Evolutionary conservation across 35 echinoderm and acorn worm genomes (phyloP).

Genomic region (Hemicentrotus pulcherrimus): DNA sequence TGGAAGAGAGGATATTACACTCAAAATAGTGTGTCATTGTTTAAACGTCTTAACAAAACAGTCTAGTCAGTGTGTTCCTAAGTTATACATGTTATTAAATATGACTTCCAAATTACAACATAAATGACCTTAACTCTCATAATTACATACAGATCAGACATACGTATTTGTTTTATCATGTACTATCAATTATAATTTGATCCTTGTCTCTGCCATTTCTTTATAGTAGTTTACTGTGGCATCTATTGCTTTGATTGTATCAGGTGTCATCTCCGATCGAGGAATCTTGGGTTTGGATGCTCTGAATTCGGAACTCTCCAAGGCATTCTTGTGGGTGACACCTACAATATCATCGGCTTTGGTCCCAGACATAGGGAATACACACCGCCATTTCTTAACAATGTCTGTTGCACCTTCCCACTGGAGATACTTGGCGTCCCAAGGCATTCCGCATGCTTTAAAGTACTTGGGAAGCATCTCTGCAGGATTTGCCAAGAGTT

Average conservation of each 20-base stretch:
- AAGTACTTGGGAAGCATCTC: slow-evolving; percentile 64
- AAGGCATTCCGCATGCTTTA: slow-evolving; percentile 65
- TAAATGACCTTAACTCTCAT: neutral
- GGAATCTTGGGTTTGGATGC: slow-evolving; percentile 24
- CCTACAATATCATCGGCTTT: neutral
- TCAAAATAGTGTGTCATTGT: too few relatives aligned
- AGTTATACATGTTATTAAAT: neutral
- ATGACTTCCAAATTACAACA: neutral
- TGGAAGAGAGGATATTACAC: too few relatives aligned
- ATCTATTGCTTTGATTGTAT: slow-evolving; percentile 34
- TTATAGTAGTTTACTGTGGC: slow-evolving; percentile 25
- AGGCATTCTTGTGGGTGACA: neutral
- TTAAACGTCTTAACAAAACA: too few relatives aligned
- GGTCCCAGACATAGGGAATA: neutral
- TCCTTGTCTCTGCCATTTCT: slow-evolving; percentile 37
- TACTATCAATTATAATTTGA: neutral
- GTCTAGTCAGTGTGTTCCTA: neutral
- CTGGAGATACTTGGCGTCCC: slow-evolving; percentile 24
- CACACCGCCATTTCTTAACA: slow-evolving; percentile 31
- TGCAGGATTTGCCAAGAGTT: slow-evolving; percentile 47
- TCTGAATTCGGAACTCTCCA: slow-evolving; percentile 1
- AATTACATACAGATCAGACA: neutral
- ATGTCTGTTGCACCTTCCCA: slow-evolving; percentile 51
- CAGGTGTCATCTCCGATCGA: slow-evolving; percentile 18
- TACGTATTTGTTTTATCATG: neutral